These are phyloP conservation scores for Ranitomeya imitator DNA, from an alignment of 2,113 vertebrate genomes.

Conservation along the genomic window DNA sequence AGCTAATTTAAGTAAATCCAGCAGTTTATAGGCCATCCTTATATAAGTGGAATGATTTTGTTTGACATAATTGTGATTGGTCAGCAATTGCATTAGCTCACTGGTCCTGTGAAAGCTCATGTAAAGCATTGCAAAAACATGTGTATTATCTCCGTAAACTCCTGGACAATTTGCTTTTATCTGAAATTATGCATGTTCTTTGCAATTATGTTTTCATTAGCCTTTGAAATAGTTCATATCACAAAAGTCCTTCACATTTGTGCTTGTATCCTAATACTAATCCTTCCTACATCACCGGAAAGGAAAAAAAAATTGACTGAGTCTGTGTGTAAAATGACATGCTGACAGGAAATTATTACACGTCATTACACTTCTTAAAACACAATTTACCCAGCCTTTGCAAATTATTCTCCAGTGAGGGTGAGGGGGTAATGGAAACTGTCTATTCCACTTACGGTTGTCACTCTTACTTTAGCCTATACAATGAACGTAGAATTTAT, in stretches of 20 bases:
- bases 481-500: constrained; percentile 62
- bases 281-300: constrained; percentile 50
- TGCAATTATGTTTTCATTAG: constrained; percentile 64
- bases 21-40: neutral
- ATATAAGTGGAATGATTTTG: neutral
- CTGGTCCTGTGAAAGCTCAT: constrained; percentile 67
- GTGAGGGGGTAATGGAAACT: constrained; percentile 80
- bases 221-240: constrained; percentile 62
- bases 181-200: constrained; percentile 67
- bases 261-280: constrained; percentile 47
- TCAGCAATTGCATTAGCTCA: constrained; percentile 53
- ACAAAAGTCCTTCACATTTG: constrained; percentile 58
- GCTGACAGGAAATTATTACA: constrained; percentile 85
- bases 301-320: constrained; percentile 61
- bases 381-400: constrained; percentile 82
- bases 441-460: constrained; percentile 77
- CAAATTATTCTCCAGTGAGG: constrained; percentile 77
- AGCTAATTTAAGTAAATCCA: neutral
- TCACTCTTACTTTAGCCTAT: constrained; percentile 68
- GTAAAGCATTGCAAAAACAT: constrained; percentile 69
- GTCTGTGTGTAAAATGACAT: constrained; percentile 72
- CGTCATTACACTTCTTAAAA: constrained; percentile 85
- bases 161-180: constrained; percentile 66
- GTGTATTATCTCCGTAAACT: constrained; percentile 65
- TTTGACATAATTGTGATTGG: neutral